Percentiles rank a stretch among this genome's conserved stretches.
phyloP scores from a whole-genome alignment of 2,888 invertebrate genomes.

The Malacosoma neustria region DNA sequence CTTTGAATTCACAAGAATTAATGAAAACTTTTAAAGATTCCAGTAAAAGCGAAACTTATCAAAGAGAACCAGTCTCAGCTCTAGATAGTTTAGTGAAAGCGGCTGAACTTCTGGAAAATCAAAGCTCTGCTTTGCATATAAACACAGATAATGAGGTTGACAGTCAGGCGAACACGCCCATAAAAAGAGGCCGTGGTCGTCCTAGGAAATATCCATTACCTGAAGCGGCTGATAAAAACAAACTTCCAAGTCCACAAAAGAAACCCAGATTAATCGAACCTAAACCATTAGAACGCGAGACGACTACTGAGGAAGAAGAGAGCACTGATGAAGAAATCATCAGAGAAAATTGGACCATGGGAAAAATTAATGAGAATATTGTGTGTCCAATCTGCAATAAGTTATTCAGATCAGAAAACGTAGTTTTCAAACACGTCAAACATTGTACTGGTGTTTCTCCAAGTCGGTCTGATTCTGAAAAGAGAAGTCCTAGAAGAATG shows the following conservation, averaged over 20 bases:
- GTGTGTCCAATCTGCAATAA: slow-evolving; percentile 68
- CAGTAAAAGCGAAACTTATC: slow-evolving; percentile 27
- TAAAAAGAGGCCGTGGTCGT: slow-evolving; percentile 59
- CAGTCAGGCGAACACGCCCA: slow-evolving; percentile 36
- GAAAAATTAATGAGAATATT: slow-evolving; percentile 70
- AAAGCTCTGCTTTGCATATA: slow-evolving; percentile 34
- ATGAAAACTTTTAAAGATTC: slow-evolving; percentile 22
- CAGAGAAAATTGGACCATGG: slow-evolving; percentile 68
- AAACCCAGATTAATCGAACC: slow-evolving; percentile 47
- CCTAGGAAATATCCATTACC: slow-evolving; percentile 61
- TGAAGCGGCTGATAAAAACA: slow-evolving; percentile 29
- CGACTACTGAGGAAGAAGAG: slow-evolving; percentile 32
- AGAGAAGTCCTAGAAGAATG: slow-evolving; percentile 36
- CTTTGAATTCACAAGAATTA: slow-evolving; percentile 17
- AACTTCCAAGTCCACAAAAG: slow-evolving; percentile 45
- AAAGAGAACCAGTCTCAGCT: slow-evolving; percentile 46
- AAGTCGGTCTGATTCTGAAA: slow-evolving; percentile 55
- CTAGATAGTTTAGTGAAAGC: slow-evolving; percentile 65
- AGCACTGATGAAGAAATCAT: slow-evolving; percentile 42
- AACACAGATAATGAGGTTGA: slow-evolving; percentile 21
- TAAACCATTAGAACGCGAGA: slow-evolving; percentile 25
- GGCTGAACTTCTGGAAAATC: slow-evolving; percentile 59
- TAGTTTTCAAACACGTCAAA: slow-evolving; percentile 69
- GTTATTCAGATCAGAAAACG: slow-evolving; percentile 65
- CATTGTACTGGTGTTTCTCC: slow-evolving; percentile 67